Conservation (phyloP, 2,797 vertebrate genomes). For the Helarctos malayanus region DNA sequence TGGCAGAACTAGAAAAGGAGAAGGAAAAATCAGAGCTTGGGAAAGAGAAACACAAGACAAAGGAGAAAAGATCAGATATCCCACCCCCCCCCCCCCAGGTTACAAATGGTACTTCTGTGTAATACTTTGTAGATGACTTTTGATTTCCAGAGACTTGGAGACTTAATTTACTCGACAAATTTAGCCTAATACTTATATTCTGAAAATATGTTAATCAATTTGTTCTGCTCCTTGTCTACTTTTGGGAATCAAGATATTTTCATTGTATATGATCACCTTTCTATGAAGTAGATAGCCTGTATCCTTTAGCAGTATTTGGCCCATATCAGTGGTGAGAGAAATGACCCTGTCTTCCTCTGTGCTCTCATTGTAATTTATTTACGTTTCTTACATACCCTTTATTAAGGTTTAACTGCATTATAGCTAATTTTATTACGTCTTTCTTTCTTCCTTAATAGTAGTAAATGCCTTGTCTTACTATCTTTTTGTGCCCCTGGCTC, state of each 20-base stretch:
- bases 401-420: neutral
- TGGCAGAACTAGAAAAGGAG: neutral
- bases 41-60: neutral
- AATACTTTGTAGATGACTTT: slow-evolving; percentile 15
- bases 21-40: neutral
- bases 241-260: neutral
- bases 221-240: slow-evolving; percentile 26
- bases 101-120: neutral
- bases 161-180: neutral
- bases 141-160: slow-evolving; percentile 49
- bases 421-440: neutral
- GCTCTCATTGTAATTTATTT: neutral
- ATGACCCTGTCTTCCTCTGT: neutral
- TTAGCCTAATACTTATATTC: neutral
- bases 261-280: neutral
- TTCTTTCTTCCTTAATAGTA: neutral
- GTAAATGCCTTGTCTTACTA: neutral
- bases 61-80: neutral
- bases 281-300: neutral
- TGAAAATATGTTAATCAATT: neutral
- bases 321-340: neutral
- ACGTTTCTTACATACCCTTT: neutral
- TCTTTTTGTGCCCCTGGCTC: neutral
- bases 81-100: neutral
- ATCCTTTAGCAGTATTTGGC: fast-evolving